Evolutionary conservation across 2,113 vertebrate genomes (phyloP).

Genomic region (Campylomormyrus tamandua): DNA sequence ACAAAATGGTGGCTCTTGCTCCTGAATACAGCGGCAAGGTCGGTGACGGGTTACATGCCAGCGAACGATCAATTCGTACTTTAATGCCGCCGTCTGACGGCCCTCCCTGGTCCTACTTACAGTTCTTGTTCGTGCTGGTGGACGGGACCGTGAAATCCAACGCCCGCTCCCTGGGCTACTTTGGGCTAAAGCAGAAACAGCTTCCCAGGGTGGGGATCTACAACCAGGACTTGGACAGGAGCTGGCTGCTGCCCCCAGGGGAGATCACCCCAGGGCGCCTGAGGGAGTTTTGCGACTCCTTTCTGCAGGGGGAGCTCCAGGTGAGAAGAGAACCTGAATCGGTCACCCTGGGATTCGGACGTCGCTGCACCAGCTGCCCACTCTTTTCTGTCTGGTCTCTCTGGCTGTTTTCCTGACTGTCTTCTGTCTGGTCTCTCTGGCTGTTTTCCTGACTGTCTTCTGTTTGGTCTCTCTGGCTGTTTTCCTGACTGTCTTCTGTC

Average conservation of each 20-base stretch:
- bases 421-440: neutral
- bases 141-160: constrained; percentile 67
- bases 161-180: constrained; percentile 62
- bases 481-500: neutral
- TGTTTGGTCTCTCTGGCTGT: neutral
- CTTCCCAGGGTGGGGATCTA: constrained; percentile 80
- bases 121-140: constrained; percentile 84
- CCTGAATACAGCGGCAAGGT: constrained; percentile 76
- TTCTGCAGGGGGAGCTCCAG: constrained; percentile 64
- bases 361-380: neutral
- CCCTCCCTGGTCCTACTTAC: constrained; percentile 26
- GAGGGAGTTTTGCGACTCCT: constrained; percentile 68
- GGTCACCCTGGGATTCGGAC: neutral
- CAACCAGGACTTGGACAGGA: constrained; percentile 59
- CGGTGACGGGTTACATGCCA: neutral
- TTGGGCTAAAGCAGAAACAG: constrained; percentile 69
- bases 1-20: constrained; percentile 55
- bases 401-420: neutral
- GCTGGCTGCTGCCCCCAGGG: constrained; percentile 59
- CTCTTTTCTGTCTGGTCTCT: neutral
- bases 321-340: constrained; percentile 34
- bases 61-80: no score
- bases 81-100: neutral
- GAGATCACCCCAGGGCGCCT: constrained; percentile 62
- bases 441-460: neutral